Evolutionary conservation across 2,888 invertebrate genomes (phyloP), one percentile per base, ranked within the genome.

Genomic region (Eudasyphora cyanicolor): DNA sequence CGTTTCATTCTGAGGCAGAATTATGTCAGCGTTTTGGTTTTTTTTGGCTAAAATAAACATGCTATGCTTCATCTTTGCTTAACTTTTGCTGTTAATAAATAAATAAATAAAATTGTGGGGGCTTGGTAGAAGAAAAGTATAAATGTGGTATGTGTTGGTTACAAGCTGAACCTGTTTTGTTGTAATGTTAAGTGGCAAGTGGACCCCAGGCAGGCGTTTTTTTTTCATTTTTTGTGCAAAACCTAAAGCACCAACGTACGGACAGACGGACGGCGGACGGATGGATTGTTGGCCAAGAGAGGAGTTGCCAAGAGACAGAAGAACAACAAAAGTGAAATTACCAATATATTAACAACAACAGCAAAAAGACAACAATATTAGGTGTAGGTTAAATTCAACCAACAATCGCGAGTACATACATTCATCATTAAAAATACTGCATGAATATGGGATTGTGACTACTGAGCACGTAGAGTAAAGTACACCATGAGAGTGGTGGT

Each of bases 21-120:
- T 78, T 78, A 78, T 78, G 78, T 78, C 78, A 78, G 73, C 78
- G 38, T 78, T 62, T 24, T 78, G 62, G 67, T 35, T 35, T 29
- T 51, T n/a, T 64, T 67, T 42, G 38, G 67, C 67, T 42, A 67
- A 67, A 67, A 38, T 19, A 67, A 67, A 67, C 24, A 67, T 67
- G n/a, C 42, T 67, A 67, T 67, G n/a, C 42, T 67, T 67, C 67
- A 42, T 67, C 57, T 67, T 67, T 49, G 49, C 8, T 54, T 54
- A 6, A n/a, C 21, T 29, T 14, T 32, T 32, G 17, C 35, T 29
- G 60, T 60, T 60, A n/a, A 60, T 51, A 67, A 76, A 76, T n/a
- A n/a, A n/a, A n/a, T n/a, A 24, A 29, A 12, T 32, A 51, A 74
- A 60, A 75, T 76, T 76, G 67, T 51, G 76, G 76, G 67, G 76